Conservation (phyloP, 2,888 invertebrate genomes). For the Coleophora flavipennella region DNA sequence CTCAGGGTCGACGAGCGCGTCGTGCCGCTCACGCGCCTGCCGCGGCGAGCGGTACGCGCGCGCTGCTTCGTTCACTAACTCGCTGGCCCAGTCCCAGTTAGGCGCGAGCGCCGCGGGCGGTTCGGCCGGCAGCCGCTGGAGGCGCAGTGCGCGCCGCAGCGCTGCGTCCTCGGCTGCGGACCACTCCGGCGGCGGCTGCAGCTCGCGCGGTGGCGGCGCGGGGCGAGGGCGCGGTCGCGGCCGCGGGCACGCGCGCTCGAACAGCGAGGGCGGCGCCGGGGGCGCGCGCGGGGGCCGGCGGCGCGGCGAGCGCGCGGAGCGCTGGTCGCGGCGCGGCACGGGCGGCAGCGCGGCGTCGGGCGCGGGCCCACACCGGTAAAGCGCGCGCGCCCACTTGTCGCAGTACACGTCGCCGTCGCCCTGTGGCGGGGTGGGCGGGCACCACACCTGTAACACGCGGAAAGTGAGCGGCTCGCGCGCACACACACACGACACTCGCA, state of each 20-base stretch:
- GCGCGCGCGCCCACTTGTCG: slow-evolving; percentile 86
- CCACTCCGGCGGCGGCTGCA: slow-evolving; percentile 90
- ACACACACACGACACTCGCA: not conserved
- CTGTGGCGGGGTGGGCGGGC: slow-evolving; percentile 96
- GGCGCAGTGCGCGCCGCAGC: slow-evolving; percentile 84
- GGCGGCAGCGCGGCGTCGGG: slow-evolving; percentile 81
- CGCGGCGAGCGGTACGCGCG: slow-evolving; percentile 90
- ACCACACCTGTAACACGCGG: slow-evolving; percentile 84
- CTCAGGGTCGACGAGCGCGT: slow-evolving; percentile 89
- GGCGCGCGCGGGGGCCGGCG: slow-evolving; percentile 79
- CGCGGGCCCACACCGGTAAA: slow-evolving; percentile 84
- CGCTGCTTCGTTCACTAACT: slow-evolving; percentile 90
- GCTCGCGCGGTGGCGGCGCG: slow-evolving; percentile 82
- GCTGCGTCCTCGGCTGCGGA: slow-evolving; percentile 92
- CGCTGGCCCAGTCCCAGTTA: slow-evolving; percentile 97
- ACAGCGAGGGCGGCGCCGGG: slow-evolving; percentile 81
- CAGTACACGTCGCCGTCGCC: slow-evolving; percentile 94
- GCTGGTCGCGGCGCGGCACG: slow-evolving; percentile 73
- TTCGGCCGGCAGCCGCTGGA: slow-evolving; percentile 77
- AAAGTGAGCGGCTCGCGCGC: not conserved
- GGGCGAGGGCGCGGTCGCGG: slow-evolving; percentile 75
- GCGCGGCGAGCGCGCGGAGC: slow-evolving; percentile 70
- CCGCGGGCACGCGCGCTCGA: slow-evolving; percentile 80
- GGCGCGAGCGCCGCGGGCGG: slow-evolving; percentile 85
- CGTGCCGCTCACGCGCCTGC: slow-evolving; percentile 93